Evolutionary conservation across 2,797 vertebrate genomes (phyloP).

Genomic region (Hipposideros larvatus): DNA sequence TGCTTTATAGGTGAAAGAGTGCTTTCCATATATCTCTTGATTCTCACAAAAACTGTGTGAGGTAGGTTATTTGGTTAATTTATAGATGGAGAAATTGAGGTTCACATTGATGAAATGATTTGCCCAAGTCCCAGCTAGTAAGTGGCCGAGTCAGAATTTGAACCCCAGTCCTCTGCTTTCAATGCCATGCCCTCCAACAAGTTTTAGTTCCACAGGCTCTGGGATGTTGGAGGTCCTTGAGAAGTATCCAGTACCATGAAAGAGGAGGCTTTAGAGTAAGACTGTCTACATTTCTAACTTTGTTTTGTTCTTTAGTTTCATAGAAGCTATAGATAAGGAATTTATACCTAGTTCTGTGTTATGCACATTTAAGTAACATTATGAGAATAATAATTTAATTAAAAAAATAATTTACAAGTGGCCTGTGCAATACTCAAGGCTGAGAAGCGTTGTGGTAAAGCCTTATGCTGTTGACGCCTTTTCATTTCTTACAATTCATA

Average conservation of each 20-base stretch:
- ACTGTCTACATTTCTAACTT: neutral
- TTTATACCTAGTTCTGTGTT: neutral
- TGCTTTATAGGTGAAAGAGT: neutral
- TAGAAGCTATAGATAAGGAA: neutral
- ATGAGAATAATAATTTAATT: neutral
- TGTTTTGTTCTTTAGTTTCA: neutral
- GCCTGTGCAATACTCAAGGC: neutral
- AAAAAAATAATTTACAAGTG: neutral
- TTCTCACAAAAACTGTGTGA: neutral
- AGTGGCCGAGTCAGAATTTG: neutral
- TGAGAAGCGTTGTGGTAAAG: neutral
- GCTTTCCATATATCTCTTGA: neutral
- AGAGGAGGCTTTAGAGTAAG: neutral
- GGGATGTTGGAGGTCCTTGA: neutral
- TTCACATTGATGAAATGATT: neutral
- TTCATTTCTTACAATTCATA: neutral
- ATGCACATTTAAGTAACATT: neutral
- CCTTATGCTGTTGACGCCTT: neutral
- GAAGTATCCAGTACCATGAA: neutral
- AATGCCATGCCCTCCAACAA: neutral
- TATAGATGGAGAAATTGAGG: constrained; percentile 2
- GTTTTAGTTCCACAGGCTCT: neutral
- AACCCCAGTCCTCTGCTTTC: neutral
- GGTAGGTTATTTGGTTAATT: neutral
- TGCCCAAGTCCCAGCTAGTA: neutral